Evolutionary conservation across 2,888 invertebrate genomes (phyloP).

Genomic region (Scrobipalpa atriplicella): DNA sequence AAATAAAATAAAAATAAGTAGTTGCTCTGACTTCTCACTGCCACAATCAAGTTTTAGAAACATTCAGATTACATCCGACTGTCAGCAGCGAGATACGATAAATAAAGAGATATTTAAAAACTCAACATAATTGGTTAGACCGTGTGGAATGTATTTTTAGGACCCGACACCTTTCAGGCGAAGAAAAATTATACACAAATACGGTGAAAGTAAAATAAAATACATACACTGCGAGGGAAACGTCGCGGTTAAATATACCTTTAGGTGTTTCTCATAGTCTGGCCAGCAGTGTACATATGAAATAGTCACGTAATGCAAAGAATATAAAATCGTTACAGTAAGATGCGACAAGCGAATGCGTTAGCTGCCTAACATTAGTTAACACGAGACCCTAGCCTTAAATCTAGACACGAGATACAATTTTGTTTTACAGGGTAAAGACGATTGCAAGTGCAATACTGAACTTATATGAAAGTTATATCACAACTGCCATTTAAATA

Average conservation of each 20-base stretch:
- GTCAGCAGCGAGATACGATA: conserved; percentile 44
- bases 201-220: conserved; percentile 42
- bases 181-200: conserved; percentile 60
- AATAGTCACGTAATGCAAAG: conserved; percentile 48
- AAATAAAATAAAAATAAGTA: conserved; percentile 32
- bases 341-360: conserved; percentile 72
- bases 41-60: conserved; percentile 65
- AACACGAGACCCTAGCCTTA: conserved; percentile 79
- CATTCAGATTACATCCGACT: conserved; percentile 74
- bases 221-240: conserved; percentile 39
- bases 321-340: conserved; percentile 52
- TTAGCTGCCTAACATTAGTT: conserved; percentile 77
- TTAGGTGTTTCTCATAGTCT: conserved; percentile 19
- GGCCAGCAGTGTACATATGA: conserved; percentile 41
- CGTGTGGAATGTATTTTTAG: conserved; percentile 79
- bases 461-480: not conserved
- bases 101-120: conserved; percentile 55
- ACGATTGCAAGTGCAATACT: conserved; percentile 12
- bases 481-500: not conserved
- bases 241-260: not conserved
- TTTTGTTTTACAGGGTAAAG: conserved; percentile 40
- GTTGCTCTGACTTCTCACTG: conserved; percentile 37
- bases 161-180: conserved; percentile 82
- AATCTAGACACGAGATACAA: conserved; percentile 67
- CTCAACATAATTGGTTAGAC: conserved; percentile 72